Conservation (phyloP, 1,140 invertebrate genomes). For the Drosophila sucinea region DNA sequence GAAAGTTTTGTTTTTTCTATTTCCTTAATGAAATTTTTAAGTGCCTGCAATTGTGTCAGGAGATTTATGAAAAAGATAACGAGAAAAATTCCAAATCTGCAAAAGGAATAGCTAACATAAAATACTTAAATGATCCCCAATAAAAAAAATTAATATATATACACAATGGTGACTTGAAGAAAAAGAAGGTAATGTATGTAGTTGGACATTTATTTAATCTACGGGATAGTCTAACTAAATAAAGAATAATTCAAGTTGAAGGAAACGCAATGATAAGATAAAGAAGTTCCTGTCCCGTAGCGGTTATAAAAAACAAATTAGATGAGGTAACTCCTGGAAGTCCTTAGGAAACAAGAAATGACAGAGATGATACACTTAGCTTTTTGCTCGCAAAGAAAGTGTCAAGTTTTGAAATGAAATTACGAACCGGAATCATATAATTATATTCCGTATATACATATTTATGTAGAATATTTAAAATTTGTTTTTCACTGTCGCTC, state of each 20-base stretch:
- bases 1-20: conserved; percentile 52
- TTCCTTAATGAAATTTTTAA: conserved; percentile 15
- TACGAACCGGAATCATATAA: not conserved
- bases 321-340: too few relatives aligned
- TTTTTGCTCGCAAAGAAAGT: too few relatives aligned
- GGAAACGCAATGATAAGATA: conserved; percentile 1
- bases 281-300: not conserved
- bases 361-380: too few relatives aligned
- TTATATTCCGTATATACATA: not conserved
- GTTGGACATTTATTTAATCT: not conserved
- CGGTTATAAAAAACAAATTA: too few relatives aligned
- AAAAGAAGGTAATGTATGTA: not conserved
- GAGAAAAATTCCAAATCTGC: conserved; percentile 13
- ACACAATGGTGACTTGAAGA: not conserved
- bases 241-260: conserved; percentile 4
- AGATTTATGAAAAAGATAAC: conserved; percentile 33
- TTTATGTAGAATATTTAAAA: conserved; percentile 1
- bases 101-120: conserved; percentile 2
- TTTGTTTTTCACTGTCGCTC: conserved; percentile 22
- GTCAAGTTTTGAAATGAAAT: not conserved
- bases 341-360: too few relatives aligned
- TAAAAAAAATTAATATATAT: conserved; percentile 3
- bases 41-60: conserved; percentile 14
- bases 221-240: not conserved
- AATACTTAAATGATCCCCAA: conserved; percentile 1